Evolutionary conservation across 2,113 vertebrate species (phyloP).

Genomic region (Proterorhinus semilunaris): DNA sequence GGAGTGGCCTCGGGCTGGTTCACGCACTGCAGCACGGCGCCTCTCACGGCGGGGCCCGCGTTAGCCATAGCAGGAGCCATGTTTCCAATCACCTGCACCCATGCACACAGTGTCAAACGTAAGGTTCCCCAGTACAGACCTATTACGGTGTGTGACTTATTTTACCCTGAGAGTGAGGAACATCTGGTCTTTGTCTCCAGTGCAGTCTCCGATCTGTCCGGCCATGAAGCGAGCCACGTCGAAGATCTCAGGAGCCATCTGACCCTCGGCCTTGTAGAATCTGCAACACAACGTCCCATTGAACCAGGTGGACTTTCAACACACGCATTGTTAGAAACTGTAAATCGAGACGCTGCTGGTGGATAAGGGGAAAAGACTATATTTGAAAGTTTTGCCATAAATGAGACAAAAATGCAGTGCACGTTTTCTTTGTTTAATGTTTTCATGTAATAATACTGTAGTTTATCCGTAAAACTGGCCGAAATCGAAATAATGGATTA

Average conservation of each 20-base stretch:
- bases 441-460: too few relatives aligned
- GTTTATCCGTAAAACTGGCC: too few relatives aligned
- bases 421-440: too few relatives aligned
- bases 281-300: conserved; percentile 56
- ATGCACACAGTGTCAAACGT: neutral
- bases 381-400: too few relatives aligned
- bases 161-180: conserved; percentile 86
- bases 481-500: too few relatives aligned
- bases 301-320: neutral
- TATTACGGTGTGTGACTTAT: too few relatives aligned
- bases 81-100: conserved; percentile 87
- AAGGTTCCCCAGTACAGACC: too few relatives aligned
- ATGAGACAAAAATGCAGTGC: too few relatives aligned
- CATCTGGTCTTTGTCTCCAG: conserved; percentile 79
- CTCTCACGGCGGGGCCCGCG: conserved; percentile 77
- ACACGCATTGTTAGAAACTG: neutral
- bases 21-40: conserved; percentile 80
- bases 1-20: conserved; percentile 72
- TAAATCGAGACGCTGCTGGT: too few relatives aligned
- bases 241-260: conserved; percentile 77
- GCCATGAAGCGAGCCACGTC: conserved; percentile 81
- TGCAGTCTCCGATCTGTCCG: conserved; percentile 83
- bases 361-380: too few relatives aligned
- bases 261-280: conserved; percentile 73
- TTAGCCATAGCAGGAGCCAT: conserved; percentile 83